Evolutionary conservation across 2,888 invertebrate species (phyloP).

Genomic region (Imbricaverruca yamaguchii): DNA sequence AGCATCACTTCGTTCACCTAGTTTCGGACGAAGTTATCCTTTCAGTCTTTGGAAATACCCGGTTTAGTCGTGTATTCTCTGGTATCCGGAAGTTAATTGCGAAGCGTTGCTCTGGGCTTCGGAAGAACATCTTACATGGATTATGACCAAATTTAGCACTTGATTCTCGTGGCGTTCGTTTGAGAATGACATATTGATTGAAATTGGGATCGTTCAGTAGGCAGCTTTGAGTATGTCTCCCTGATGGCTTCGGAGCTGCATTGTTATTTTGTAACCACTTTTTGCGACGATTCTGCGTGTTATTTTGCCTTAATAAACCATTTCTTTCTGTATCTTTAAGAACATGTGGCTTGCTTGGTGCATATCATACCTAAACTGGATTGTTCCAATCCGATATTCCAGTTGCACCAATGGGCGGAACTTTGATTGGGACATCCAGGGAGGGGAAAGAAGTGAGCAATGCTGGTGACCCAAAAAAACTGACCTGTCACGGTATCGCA

Average conservation of each 20-base stretch:
- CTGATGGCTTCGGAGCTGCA: background rate
- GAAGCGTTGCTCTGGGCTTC: background rate
- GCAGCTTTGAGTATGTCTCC: background rate
- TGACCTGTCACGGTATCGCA: too few species aligned
- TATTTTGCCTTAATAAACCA: constrained; percentile 19
- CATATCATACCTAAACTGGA: too few species aligned
- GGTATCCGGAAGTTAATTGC: background rate
- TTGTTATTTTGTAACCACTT: constrained; percentile 10
- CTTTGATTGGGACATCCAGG: too few species aligned
- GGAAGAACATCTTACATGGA: background rate
- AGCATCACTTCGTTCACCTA: too few species aligned
- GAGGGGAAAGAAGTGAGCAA: too few species aligned
- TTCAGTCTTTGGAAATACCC: too few species aligned
- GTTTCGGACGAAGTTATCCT: too few species aligned
- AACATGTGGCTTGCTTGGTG: too few species aligned
- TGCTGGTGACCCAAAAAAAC: too few species aligned
- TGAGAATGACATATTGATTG: background rate
- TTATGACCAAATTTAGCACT: background rate
- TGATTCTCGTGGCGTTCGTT: background rate
- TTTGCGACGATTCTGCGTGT: background rate
- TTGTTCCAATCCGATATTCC: too few species aligned
- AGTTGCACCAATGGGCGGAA: too few species aligned
- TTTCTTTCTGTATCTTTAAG: background rate
- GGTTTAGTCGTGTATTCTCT: too few species aligned
- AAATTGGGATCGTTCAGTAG: background rate